A percentile compares a stretch with the other conserved stretches of the same genome.
Conservation (phyloP, 2,888 invertebrate genomes). For the Drosophila vallismaia region DNA sequence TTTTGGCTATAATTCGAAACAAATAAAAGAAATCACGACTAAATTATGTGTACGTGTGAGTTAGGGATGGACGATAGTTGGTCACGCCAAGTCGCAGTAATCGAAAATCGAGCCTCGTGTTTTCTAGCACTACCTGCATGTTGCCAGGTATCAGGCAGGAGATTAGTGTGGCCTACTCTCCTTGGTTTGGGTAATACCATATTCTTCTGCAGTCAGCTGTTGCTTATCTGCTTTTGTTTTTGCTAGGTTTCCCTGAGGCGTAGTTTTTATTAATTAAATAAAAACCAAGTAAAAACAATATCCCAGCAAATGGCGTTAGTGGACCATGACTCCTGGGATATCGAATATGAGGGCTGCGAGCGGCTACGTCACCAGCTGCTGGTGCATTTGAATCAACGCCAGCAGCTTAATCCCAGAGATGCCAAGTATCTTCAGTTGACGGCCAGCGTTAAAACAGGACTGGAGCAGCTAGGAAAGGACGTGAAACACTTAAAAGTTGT, state of each 20-base stretch:
- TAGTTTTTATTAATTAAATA: constrained; percentile 21
- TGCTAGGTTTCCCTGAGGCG: constrained; percentile 33
- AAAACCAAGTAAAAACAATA: constrained; percentile 1
- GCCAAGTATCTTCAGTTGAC: constrained; percentile 85
- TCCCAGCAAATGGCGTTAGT: constrained; percentile 80
- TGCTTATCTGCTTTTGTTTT: constrained; percentile 20
- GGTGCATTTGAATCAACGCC: constrained; percentile 86
- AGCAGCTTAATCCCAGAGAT: constrained; percentile 84
- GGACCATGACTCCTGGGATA: constrained; percentile 85
- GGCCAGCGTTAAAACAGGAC: constrained; percentile 85
- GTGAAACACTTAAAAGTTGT: constrained; percentile 86
- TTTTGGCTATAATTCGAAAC: constrained; percentile 68
- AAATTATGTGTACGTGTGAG: constrained; percentile 75
- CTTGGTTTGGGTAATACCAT: not conserved
- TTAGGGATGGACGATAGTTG: constrained; percentile 38
- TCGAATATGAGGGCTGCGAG: constrained; percentile 88
- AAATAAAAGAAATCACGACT: constrained; percentile 79
- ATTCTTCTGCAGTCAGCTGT: constrained; percentile 14
- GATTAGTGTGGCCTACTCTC: constrained; percentile 8
- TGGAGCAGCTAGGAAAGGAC: constrained; percentile 87
- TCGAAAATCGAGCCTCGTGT: constrained; percentile 7
- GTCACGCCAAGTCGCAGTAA: constrained; percentile 6
- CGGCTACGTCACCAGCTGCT: constrained; percentile 87
- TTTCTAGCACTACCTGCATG: not conserved
- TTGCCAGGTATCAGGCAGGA: not conserved